Conservation (phyloP, 2,888 invertebrate species). For the Drosophila recens region DNA sequence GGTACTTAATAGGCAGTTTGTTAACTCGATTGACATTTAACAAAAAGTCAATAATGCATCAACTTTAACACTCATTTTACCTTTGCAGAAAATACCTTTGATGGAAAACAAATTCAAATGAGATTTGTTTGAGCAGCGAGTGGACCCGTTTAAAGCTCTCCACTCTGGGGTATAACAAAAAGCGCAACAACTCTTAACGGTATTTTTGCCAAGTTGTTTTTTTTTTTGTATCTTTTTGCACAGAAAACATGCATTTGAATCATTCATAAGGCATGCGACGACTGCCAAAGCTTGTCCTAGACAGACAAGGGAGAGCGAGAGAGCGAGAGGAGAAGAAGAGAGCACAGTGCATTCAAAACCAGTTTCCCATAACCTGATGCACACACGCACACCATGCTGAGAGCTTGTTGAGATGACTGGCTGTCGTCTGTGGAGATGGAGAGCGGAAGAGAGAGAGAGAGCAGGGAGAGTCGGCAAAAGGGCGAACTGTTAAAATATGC, state of each 20-base stretch:
- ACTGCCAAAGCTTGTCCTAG: constrained; percentile 65
- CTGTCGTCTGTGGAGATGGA: neutral
- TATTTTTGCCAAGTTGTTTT: constrained; percentile 49
- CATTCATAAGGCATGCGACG: constrained; percentile 80
- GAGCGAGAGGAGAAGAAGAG: constrained; percentile 2
- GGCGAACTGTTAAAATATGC: constrained; percentile 71
- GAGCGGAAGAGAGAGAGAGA: neutral
- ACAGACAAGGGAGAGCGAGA: constrained; percentile 11
- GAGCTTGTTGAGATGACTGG: constrained; percentile 42
- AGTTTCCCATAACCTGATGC: constrained; percentile 62
- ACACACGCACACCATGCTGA: constrained; percentile 49
- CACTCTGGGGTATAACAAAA: constrained; percentile 43
- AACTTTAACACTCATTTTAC: neutral
- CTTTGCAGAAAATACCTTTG: neutral
- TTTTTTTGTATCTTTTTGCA: constrained; percentile 49
- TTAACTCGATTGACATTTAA: constrained; percentile 8
- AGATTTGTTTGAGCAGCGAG: constrained; percentile 11
- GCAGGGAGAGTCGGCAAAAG: constrained; percentile 13
- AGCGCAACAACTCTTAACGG: constrained; percentile 78
- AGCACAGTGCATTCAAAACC: constrained; percentile 57
- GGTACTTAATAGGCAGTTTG: neutral
- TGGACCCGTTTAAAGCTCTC: constrained; percentile 13
- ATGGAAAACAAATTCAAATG: constrained; percentile 12
- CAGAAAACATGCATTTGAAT: constrained; percentile 80
- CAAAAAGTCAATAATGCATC: neutral